Evolutionary conservation across 2,888 invertebrate genomes (phyloP), one percentile per base, ranked within the genome.

Genomic region (Rotaria magnacalcarata): DNA sequence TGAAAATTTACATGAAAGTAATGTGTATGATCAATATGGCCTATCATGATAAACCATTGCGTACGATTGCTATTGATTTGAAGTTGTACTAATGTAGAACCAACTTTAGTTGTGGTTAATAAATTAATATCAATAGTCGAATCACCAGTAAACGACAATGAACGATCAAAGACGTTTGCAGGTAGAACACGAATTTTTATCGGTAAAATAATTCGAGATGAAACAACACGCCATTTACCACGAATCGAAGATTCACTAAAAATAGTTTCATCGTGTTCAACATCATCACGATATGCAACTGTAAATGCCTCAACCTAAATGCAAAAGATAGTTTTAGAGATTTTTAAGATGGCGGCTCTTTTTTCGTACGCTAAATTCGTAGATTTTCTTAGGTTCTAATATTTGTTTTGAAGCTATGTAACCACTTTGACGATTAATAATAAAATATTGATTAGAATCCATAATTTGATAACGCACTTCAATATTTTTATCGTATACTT

Each of bases 1-100:
- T 80, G 80, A 11, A 80, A 80, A 80, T 80, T n/a, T 21, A 80
- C 80, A 80, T 80, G 80, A 80, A 80, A 80, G 47, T 80, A 80
- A 24, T n/a, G 43, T 80, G 80, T 80, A 47, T 80, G 47, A 80
- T 80, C n/a, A 10, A 80, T 47, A 47, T 47, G 47, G 14, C 80
- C 14, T 10, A n/a, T 80, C n/a, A 80, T 47, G n/a, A 80, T 43
- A 47, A 80, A 80, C 80, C 80, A 80, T 47, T 47, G 43, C n/a
- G 75, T 19, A 47, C n/a, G 21, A 47, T 41, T 47, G 14, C 47
- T 14, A 47, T 47, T 47, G 24, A 4, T 80, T 47, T 21, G 16
- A 24, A 47, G 21, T 47, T 80, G 24, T 47, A 80, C 24, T 24
- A 47, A 6, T 16, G 8, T 80, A 1, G 47, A 24, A 47, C 80